Base-by-base conservation (phyloP, 2,888 invertebrate genomes). In the Ischnus inquisitorius region DNA sequence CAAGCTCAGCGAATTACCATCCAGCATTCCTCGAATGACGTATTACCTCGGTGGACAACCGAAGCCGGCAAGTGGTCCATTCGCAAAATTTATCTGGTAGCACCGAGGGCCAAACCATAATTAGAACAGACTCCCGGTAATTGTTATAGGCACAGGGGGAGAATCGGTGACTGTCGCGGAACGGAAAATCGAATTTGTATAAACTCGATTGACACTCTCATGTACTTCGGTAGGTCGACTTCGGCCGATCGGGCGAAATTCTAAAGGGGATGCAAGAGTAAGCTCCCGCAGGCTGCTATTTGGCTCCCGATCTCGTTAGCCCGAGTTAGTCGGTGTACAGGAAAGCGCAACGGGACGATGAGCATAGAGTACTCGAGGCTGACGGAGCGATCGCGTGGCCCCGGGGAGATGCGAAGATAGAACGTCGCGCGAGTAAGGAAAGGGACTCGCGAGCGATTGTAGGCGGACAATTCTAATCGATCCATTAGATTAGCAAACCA, bases 401-500 rank as follows among this genome's bases (percentile, higher is more conserved):
- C 46, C 6, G 46, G 28, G 10, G n/a, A 60, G 60, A 25, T 12
- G 57, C 8, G 14, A 41, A 57, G 39, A 16, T 22, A 14, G 46
- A 22, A 22, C 12, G 67, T 10, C 8, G 25, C 57, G 14, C 43
- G n/a, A 14, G 69, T 16, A 39, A 54, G 39, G 71, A 54, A 72
- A 28, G 28, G 10, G 4, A 34, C 57, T 43, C 62, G 46, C 12
- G 14, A 8, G 19, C 34, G n/a, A 25, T 28, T 28, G 57, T 54
- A 46, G 69, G 64, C 43, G 69, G 60, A 67, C 62, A 67, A 86
- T 82, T 83, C 76, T 74, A 68, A 57, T 85, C 69, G 81, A 80
- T 82, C 82, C 65, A 86, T 88, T 86, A 82, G 85, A 85, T 87
- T 80, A 82, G 82, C 86, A 87, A 89, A 83, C 86, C 77, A 19